Evolutionary conservation across 2,888 invertebrate species (phyloP).

Genomic region (Deilephila elpenor): DNA sequence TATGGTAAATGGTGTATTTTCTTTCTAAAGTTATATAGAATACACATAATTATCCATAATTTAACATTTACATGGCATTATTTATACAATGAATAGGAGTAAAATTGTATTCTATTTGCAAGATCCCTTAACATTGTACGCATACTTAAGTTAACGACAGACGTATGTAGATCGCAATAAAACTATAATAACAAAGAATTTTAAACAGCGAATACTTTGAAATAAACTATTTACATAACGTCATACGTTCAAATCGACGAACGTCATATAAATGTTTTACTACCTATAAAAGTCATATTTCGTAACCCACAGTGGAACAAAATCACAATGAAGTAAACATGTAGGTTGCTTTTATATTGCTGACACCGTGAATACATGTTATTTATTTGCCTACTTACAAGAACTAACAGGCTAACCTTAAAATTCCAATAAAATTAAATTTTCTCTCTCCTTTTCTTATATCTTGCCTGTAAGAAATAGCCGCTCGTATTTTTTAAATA

Average conservation of each 20-base stretch:
- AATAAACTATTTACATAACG: slow-evolving; percentile 12
- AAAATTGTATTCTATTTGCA: neutral
- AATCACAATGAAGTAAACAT: slow-evolving; percentile 13
- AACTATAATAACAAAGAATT: slow-evolving; percentile 21
- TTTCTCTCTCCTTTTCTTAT: neutral
- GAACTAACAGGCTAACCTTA: too few relatives aligned
- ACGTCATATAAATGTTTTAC: slow-evolving; percentile 22
- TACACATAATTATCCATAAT: too few relatives aligned
- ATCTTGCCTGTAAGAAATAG: too few relatives aligned
- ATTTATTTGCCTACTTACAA: neutral
- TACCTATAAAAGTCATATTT: slow-evolving; percentile 27
- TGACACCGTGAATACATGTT: neutral
- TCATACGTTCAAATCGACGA: slow-evolving; percentile 15
- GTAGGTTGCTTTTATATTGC: slow-evolving; percentile 15
- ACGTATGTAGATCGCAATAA: neutral
- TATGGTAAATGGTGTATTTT: too few relatives aligned
- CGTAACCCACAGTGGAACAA: slow-evolving; percentile 18
- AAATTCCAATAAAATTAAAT: neutral
- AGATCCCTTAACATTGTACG: neutral
- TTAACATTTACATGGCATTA: too few relatives aligned
- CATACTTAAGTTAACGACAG: neutral
- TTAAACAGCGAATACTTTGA: slow-evolving; percentile 20
- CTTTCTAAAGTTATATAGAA: too few relatives aligned
- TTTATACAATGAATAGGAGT: neutral
- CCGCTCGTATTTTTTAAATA: too few relatives aligned